phyloP scores from a whole-genome alignment of 1,140 invertebrate species.

The Tetramorium parvispinum region DNA sequence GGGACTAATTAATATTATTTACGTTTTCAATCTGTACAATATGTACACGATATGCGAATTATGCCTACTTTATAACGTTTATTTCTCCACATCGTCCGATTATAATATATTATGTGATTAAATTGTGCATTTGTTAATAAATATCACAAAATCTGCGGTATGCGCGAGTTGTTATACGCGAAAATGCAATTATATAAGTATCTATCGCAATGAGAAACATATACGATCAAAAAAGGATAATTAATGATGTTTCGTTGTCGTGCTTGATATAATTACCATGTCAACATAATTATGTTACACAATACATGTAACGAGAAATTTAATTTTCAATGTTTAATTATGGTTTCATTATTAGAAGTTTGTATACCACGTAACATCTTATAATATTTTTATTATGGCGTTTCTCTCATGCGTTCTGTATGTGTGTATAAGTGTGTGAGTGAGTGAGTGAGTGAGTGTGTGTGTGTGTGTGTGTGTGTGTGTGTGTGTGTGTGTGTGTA shows the following conservation, averaged over 20 bases:
- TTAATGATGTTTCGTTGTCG: conserved; percentile 3
- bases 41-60: background rate
- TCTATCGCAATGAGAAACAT: background rate
- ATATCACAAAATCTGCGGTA: background rate
- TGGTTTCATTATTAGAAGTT: background rate
- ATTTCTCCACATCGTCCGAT: conserved; percentile 5
- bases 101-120: background rate
- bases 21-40: background rate
- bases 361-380: background rate
- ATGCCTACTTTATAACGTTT: background rate
- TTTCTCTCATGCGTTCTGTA: background rate
- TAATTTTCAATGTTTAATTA: background rate
- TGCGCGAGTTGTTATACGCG: background rate
- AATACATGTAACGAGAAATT: background rate
- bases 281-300: conserved; percentile 3
- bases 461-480: too few species aligned
- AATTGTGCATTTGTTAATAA: conserved; percentile 11
- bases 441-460: too few species aligned
- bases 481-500: too few species aligned
- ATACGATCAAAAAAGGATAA: conserved; percentile 19
- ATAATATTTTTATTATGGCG: background rate
- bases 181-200: conserved; percentile 35
- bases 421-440: too few species aligned
- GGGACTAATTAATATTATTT: conserved; percentile 12
- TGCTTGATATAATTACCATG: background rate